Percentiles rank a stretch among this genome's conserved stretches.
Conservation (phyloP, 2,113 vertebrate genomes). For the Albula goreensis region DNA sequence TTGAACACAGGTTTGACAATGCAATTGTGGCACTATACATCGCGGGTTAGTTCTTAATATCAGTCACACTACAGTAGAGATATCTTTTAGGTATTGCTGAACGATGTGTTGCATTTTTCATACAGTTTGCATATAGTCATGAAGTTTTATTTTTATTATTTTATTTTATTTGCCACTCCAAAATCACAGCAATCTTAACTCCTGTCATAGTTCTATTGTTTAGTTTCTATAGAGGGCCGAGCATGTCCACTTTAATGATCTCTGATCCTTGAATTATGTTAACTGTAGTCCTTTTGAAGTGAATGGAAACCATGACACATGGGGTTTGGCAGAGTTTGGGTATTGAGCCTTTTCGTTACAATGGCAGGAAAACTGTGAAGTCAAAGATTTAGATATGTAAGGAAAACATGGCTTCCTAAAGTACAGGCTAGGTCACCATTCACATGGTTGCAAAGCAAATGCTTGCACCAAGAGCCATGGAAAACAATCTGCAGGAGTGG, state of each 20-base stretch:
- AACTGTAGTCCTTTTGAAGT: not conserved
- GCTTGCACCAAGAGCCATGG: not conserved
- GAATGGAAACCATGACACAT: constrained; percentile 2
- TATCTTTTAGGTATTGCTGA: not conserved
- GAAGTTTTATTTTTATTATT: not conserved
- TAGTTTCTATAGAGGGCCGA: not conserved
- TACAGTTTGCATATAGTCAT: not conserved
- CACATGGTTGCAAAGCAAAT: not conserved
- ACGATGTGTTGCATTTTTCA: not conserved
- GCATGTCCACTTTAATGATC: not conserved
- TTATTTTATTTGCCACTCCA: not conserved
- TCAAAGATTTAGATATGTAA: not conserved
- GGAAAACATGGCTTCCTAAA: not conserved
- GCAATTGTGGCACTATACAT: not conserved
- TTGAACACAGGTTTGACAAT: not conserved
- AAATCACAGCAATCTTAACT: not conserved
- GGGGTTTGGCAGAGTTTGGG: not conserved
- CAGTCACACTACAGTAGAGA: not conserved
- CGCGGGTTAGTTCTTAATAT: not conserved
- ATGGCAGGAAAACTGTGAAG: not conserved
- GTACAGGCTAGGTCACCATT: not conserved
- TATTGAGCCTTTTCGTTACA: not conserved
- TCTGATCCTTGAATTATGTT: not conserved
- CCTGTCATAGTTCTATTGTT: not conserved
- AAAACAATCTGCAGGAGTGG: not conserved